phyloP scores from a whole-genome alignment of 2,888 invertebrate genomes.

The Euplexia lucipara region DNA sequence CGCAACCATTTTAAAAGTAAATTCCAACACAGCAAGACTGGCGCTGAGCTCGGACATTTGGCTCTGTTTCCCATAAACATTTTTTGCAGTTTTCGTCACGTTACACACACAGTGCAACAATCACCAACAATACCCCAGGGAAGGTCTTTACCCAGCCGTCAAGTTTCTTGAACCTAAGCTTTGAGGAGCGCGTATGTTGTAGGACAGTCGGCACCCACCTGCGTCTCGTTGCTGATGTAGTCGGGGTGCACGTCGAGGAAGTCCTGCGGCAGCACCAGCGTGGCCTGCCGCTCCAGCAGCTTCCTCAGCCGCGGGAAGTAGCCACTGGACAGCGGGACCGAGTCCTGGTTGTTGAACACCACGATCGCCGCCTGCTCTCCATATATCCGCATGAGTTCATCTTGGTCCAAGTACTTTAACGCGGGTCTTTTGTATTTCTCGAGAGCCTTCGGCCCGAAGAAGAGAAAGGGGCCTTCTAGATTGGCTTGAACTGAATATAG shows the following conservation, averaged over 20 bases:
- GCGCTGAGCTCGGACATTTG: no score
- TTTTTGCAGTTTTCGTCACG: no score
- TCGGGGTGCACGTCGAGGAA: constrained; percentile 91
- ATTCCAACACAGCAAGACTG: no score
- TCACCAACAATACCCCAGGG: no score
- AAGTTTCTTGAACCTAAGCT: no score
- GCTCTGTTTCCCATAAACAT: no score
- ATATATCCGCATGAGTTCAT: constrained; percentile 91
- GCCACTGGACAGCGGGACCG: constrained; percentile 88
- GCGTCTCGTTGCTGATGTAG: constrained; percentile 91
- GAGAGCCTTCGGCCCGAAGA: constrained; percentile 91
- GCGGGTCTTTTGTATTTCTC: constrained; percentile 87
- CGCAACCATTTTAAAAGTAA: no score
- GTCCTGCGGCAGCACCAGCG: constrained; percentile 90
- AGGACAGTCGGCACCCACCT: constrained; percentile 79
- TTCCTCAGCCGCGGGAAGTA: constrained; percentile 90
- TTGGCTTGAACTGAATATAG: constrained; percentile 78
- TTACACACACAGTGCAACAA: no score
- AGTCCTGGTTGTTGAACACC: constrained; percentile 91
- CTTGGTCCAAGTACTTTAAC: constrained; percentile 88
- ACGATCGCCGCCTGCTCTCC: constrained; percentile 91
- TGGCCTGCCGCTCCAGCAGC: constrained; percentile 88
- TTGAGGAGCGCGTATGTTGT: no score
- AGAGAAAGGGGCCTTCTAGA: constrained; percentile 91
- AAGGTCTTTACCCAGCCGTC: no score